These are phyloP conservation scores for Virgularia gustaviana DNA, from an alignment of 92 coral and sea anemone genomes.

Conservation along the genomic window DNA sequence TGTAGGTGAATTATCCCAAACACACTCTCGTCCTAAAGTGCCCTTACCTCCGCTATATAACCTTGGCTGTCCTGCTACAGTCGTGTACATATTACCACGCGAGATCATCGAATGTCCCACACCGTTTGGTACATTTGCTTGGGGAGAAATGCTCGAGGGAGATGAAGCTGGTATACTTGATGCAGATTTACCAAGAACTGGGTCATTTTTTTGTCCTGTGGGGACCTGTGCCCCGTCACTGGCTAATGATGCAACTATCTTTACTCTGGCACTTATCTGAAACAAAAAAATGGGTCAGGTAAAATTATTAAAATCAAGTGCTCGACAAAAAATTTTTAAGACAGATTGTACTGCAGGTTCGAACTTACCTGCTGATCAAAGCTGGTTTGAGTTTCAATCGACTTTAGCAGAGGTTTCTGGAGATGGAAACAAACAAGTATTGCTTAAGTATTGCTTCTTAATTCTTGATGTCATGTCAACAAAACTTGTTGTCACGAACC, in stretches of 20 bases:
- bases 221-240: background rate
- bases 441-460: background rate
- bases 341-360: too few species aligned
- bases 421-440: background rate
- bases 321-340: too few species aligned
- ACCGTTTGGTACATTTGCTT: too few species aligned
- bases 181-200: conserved; percentile 17
- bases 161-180: background rate
- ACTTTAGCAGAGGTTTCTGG: conserved; percentile 4
- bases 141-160: too few species aligned
- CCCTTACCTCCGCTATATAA: conserved; percentile 17
- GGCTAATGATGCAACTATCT: background rate
- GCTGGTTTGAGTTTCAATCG: conserved; percentile 5
- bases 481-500: too few species aligned
- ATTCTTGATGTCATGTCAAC: too few species aligned
- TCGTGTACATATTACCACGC: background rate
- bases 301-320: too few species aligned
- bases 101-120: background rate
- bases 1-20: too few species aligned
- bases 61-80: conserved; percentile 19
- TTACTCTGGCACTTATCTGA: background rate
- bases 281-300: background rate
- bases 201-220: background rate
- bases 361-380: conserved; percentile 20
- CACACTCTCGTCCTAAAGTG: background rate